A percentile compares a stretch with the other conserved stretches of the same genome.
phyloP scores from a whole-genome alignment of 2,888 invertebrate genomes.

The Nephrocerus scutellatus region DNA sequence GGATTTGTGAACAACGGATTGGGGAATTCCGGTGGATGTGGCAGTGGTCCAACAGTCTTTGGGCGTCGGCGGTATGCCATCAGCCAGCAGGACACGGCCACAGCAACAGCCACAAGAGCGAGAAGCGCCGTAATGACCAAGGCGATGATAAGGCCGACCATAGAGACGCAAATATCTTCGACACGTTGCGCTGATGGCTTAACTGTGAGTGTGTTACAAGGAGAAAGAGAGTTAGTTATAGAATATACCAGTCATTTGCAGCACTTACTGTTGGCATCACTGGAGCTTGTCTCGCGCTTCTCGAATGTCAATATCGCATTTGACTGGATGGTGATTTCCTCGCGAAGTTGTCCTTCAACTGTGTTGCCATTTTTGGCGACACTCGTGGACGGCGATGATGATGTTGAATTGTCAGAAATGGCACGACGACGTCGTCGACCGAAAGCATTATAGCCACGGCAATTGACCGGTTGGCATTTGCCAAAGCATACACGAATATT shows the following conservation, averaged over 20 bases:
- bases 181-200: constrained; percentile 51
- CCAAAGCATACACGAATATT: constrained; percentile 93
- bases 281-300: constrained; percentile 71
- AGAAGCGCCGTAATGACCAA: constrained; percentile 84
- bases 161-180: constrained; percentile 88
- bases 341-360: constrained; percentile 73
- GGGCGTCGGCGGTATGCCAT: constrained; percentile 87
- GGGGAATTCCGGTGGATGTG: constrained; percentile 92
- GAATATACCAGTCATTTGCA: background rate
- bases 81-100: constrained; percentile 91
- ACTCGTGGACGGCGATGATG: constrained; percentile 49
- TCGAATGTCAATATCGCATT: constrained; percentile 88
- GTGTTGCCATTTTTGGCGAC: constrained; percentile 54
- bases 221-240: background rate
- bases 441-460: constrained; percentile 83
- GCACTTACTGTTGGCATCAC: constrained; percentile 67
- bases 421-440: constrained; percentile 70
- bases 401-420: constrained; percentile 43
- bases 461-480: constrained; percentile 91
- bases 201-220: constrained; percentile 34
- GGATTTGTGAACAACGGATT: constrained; percentile 84
- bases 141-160: constrained; percentile 87
- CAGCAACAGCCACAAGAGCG: constrained; percentile 87
- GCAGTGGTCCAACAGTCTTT: constrained; percentile 80
- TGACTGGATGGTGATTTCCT: constrained; percentile 88